Percentiles rank a stretch among this genome's conserved stretches.
These are phyloP conservation scores for Sphaerophoria rueppellii DNA, from an alignment of 2,888 invertebrate genomes.

Conservation along the genomic window DNA sequence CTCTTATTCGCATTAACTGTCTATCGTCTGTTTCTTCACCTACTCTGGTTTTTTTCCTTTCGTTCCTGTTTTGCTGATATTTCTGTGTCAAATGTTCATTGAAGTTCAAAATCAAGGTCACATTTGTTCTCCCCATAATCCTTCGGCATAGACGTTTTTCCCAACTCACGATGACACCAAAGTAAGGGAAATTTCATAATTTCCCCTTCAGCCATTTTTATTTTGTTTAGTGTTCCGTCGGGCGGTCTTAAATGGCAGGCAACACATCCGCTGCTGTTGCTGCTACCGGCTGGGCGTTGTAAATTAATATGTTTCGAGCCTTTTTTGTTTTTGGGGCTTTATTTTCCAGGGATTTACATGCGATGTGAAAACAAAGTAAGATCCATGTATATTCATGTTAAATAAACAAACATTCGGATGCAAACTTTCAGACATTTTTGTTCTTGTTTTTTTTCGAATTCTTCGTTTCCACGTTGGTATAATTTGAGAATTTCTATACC, in stretches of 20 bases:
- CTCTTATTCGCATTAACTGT: neutral
- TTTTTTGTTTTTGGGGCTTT: neutral
- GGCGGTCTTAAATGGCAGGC: neutral
- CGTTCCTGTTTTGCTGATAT: conserved; percentile 19
- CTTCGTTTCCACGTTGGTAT: neutral
- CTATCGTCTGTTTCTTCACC: neutral
- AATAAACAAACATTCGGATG: conserved; percentile 63
- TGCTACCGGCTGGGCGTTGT: neutral
- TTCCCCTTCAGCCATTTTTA: conserved; percentile 3
- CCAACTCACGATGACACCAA: neutral
- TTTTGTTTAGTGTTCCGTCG: conserved; percentile 6
- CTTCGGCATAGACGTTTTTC: neutral
- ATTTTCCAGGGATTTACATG: conserved; percentile 40
- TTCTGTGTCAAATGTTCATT: conserved; percentile 21
- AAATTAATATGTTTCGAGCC: conserved; percentile 35
- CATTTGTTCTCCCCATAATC: neutral
- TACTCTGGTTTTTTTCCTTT: neutral
- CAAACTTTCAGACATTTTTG: conserved; percentile 1
- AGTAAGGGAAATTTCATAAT: conserved; percentile 4
- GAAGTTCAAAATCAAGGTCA: conserved; percentile 72
- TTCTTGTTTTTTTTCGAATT: neutral
- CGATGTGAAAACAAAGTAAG: conserved; percentile 58
- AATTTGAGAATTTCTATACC: conserved; percentile 14
- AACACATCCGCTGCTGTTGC: conserved; percentile 36
- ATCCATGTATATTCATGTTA: conserved; percentile 63